Conservation (phyloP, 2,113 vertebrate species). For the Stigmatopora argus region DNA sequence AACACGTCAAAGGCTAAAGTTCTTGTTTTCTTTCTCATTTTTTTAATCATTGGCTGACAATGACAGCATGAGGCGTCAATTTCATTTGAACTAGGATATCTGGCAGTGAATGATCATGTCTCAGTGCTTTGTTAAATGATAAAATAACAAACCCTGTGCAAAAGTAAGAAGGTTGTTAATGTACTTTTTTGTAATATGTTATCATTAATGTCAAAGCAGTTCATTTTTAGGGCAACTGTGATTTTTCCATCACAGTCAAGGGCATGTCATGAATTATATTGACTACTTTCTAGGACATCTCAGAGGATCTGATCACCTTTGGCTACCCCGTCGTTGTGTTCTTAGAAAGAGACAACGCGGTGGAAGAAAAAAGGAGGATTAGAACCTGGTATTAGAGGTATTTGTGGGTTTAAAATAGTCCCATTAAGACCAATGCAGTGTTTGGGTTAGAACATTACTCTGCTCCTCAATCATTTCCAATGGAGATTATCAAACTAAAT, state of each 20-base stretch:
- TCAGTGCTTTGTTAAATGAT: no score
- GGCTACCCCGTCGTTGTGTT: constrained; percentile 2
- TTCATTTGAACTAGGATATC: no score
- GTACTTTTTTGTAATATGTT: no score
- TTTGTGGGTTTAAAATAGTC: constrained; percentile 57
- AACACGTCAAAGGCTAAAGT: neutral
- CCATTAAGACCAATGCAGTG: constrained; percentile 20
- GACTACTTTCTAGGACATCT: no score
- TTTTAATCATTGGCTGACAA: neutral
- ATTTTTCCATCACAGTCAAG: no score
- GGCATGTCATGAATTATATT: no score
- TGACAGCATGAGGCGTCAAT: no score
- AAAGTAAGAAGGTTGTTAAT: no score
- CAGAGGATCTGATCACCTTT: constrained; percentile 6
- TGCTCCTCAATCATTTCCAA: constrained; percentile 6
- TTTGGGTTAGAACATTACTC: constrained; percentile 8
- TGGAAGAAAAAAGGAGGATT: constrained; percentile 50
- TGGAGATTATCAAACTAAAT: neutral
- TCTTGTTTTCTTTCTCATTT: neutral
- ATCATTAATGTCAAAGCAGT: no score
- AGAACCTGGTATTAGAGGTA: constrained; percentile 50
- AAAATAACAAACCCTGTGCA: no score
- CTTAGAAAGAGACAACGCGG: constrained; percentile 29
- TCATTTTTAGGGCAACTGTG: no score
- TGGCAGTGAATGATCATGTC: no score